Base-by-base conservation (phyloP, 92 coral and sea anemone species). In the Epizoanthus ramosus region DNA sequence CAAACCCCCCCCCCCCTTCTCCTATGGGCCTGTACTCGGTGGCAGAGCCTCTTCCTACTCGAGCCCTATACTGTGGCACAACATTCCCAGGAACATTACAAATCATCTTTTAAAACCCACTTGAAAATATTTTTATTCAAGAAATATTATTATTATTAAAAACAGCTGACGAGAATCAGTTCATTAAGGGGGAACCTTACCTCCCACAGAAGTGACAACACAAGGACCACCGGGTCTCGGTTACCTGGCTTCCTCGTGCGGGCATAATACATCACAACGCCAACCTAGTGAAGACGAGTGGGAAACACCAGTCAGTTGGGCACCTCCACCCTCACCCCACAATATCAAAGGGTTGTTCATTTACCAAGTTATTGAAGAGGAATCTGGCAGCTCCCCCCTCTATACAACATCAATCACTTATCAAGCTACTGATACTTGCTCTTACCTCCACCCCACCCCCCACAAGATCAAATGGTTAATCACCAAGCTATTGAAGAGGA, bases 231-330 rank as follows among this genome's bases (percentile, higher is more conserved):
- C 16, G 99, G 93, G 79, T 96, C 99, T 80, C 94, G 94, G 79
- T 91, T 79, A 53, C 99, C 98, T 71, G 95, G 97, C 80, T 95
- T 91, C 83, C 93, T 92, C 15, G 98, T 92, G 23, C 99, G 93
- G 31, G 99, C 94, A 63, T 94, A 96, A 79, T 73, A 96, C 98
- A 96, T 92, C 3, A 93, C 97, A 53, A 96, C 98, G 23, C 99
- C 99, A 45, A 96, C 94, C 99, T 96, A 41, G 31, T 24, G 67
- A 80, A 25, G 33, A 8, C 45, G 6, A 18, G 16, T 0, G 14
- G 14, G 23, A 63, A 12, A 79, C 8, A 15, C 28, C 6, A 50
- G n/a, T 57, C 28, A 41, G 19, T 39, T 19, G 0, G 18, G 39
- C 39, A 35, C 4, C 39, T 35, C 39, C 39, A 35, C 39, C 31